Percentiles rank a stretch among this genome's conserved stretches.
phyloP scores from a whole-genome alignment of 2,888 invertebrate species.

The Morpho achilles region DNA sequence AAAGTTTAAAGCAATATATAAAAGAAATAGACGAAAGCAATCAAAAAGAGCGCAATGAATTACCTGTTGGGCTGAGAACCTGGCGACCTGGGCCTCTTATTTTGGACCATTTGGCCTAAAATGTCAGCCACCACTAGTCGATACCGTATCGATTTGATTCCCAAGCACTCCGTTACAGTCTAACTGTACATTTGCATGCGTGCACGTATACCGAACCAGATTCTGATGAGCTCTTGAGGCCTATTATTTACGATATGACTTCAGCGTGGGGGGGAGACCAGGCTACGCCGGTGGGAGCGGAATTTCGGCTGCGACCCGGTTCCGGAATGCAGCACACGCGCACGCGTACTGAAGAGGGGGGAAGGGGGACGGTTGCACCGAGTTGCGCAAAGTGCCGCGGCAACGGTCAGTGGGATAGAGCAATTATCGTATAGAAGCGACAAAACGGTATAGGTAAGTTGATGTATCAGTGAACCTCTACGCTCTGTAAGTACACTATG shows the following conservation, averaged over 20 bases:
- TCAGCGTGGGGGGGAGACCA: slow-evolving; percentile 46
- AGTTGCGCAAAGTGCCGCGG: slow-evolving; percentile 73
- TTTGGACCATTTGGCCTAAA: slow-evolving; percentile 26
- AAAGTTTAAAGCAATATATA: neutral
- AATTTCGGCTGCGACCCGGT: slow-evolving; percentile 75
- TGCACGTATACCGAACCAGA: slow-evolving; percentile 54
- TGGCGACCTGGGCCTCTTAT: slow-evolving; percentile 19
- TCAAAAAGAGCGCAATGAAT: slow-evolving; percentile 4
- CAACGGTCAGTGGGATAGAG: slow-evolving; percentile 31
- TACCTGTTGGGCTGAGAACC: slow-evolving; percentile 17
- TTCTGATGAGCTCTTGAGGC: slow-evolving; percentile 30
- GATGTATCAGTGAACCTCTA: too few species aligned
- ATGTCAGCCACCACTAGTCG: slow-evolving; percentile 33
- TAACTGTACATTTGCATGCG: slow-evolving; percentile 78
- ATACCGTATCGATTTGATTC: slow-evolving; percentile 67
- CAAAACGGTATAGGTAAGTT: neutral
- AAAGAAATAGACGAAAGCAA: slow-evolving; percentile 6
- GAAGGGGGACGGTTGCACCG: slow-evolving; percentile 59
- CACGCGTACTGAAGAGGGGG: slow-evolving; percentile 56
- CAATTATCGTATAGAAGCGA: slow-evolving; percentile 19
- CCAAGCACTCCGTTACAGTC: slow-evolving; percentile 58
- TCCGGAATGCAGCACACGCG: slow-evolving; percentile 75
- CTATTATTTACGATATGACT: slow-evolving; percentile 35
- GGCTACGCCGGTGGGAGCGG: slow-evolving; percentile 42
- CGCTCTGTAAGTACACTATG: too few species aligned